Evolutionary conservation across 2,113 vertebrate species (phyloP).

Genomic region (Otus sunia): DNA sequence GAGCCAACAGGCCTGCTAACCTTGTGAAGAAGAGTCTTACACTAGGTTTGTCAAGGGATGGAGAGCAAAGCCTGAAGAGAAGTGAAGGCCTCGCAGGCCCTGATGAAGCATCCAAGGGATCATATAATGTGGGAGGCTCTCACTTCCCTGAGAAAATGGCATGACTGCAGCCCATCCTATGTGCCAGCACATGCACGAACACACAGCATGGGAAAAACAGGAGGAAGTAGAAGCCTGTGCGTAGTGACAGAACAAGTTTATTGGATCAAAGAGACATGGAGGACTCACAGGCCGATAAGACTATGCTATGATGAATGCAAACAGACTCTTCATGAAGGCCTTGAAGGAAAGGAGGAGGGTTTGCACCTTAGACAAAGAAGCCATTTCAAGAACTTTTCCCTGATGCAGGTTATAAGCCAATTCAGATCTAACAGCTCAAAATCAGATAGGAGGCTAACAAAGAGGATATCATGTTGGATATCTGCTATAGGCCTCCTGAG

Average conservation of each 20-base stretch:
- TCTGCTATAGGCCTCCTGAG: neutral
- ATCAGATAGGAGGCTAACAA: neutral
- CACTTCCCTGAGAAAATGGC: neutral
- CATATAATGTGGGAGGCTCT: neutral
- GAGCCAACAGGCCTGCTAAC: neutral
- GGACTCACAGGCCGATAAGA: neutral
- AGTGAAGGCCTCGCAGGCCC: neutral
- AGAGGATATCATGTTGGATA: neutral
- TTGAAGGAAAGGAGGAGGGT: neutral
- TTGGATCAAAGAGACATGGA: neutral
- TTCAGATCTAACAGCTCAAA: neutral
- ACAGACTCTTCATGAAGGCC: neutral
- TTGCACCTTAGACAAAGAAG: neutral
- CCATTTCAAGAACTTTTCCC: neutral
- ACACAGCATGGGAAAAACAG: neutral
- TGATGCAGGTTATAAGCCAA: neutral
- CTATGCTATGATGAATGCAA: neutral
- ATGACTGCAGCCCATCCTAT: neutral
- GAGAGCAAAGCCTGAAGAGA: neutral
- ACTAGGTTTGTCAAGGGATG: neutral
- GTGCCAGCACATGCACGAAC: neutral
- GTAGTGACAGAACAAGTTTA: neutral
- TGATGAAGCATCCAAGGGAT: neutral
- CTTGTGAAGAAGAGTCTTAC: neutral
- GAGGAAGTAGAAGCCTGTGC: neutral